Conservation (phyloP, 2,797 vertebrate genomes). For the Loriculus beryllinus region DNA sequence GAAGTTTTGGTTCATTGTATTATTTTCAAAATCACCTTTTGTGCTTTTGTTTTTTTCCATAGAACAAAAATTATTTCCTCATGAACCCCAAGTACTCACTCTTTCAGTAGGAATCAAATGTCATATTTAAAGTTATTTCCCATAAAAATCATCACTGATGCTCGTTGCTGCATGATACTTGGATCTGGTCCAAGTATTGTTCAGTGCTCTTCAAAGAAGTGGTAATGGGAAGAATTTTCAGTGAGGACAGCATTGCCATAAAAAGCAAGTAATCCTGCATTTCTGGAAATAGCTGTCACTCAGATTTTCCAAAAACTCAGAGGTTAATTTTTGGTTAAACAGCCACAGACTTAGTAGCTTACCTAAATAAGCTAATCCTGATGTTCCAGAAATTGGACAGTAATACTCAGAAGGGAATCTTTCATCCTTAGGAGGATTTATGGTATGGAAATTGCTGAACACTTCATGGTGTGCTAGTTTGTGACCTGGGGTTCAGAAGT, state of each 20-base stretch:
- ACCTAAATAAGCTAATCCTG: slow-evolving; percentile 26
- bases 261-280: neutral
- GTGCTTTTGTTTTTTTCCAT: neutral
- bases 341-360: neutral
- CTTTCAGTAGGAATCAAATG: neutral
- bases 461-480: slow-evolving; percentile 29
- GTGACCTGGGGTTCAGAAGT: slow-evolving; percentile 50
- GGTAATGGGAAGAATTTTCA: neutral
- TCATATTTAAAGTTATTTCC: neutral
- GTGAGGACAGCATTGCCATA: neutral
- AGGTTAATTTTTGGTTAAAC: slow-evolving; percentile 14
- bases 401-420: slow-evolving; percentile 12
- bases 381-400: slow-evolving; percentile 10
- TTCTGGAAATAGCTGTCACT: slow-evolving; percentile 17
- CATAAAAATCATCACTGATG: neutral
- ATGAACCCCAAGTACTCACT: neutral
- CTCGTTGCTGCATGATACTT: neutral
- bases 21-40: neutral
- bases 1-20: neutral
- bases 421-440: slow-evolving; percentile 45
- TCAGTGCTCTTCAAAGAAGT: neutral
- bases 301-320: neutral
- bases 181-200: neutral
- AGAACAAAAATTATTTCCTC: neutral
- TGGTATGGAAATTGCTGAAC: slow-evolving; percentile 43